These are phyloP conservation scores for Tetrax tetrax DNA, from an alignment of 2,113 vertebrate species.

Conservation along the genomic window DNA sequence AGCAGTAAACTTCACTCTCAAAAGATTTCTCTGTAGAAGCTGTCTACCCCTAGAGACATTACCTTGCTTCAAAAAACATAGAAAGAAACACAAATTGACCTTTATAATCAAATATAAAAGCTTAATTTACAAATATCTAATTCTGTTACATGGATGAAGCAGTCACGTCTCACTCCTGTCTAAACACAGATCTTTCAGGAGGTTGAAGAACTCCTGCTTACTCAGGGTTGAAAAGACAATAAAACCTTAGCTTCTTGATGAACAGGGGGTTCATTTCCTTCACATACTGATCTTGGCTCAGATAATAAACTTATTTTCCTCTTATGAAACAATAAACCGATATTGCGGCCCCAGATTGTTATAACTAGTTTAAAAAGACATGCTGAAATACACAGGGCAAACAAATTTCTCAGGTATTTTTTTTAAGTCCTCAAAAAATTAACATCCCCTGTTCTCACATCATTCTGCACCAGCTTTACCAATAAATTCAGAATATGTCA, in stretches of 20 bases:
- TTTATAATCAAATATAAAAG: not conserved
- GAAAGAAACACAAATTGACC: not conserved
- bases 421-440: not conserved
- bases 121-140: not conserved
- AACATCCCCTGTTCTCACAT: not conserved
- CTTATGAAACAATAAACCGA: not conserved
- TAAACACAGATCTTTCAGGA: not conserved
- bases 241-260: not conserved
- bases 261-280: not conserved
- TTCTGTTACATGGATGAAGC: not conserved
- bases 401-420: not conserved
- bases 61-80: not conserved
- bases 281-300: not conserved
- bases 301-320: not conserved
- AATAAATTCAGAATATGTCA: not conserved
- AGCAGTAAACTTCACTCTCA: not conserved
- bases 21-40: not conserved
- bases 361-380: not conserved
- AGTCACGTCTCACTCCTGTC: not conserved
- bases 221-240: not conserved
- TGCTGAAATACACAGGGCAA: not conserved
- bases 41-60: not conserved
- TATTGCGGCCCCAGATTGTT: not conserved
- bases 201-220: accelerated
- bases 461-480: not conserved